Evolutionary conservation across 1,140 invertebrate species (phyloP).

Genomic region (Drosophila dunni): DNA sequence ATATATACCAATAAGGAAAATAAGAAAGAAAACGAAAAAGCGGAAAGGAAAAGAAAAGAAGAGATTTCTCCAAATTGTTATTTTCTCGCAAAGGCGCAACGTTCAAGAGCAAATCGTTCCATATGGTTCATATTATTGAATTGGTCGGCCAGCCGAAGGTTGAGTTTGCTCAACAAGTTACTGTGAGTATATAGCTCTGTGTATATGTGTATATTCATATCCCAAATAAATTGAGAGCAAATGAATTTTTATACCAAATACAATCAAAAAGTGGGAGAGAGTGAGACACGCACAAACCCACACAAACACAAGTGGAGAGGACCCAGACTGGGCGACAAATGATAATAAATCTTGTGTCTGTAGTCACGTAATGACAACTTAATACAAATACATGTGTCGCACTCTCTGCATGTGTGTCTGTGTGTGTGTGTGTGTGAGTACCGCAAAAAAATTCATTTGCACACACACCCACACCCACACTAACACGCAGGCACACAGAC

Average conservation of each 20-base stretch:
- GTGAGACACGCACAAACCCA: slow-evolving; percentile 9
- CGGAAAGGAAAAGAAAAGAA: slow-evolving; percentile 22
- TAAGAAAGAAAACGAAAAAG: slow-evolving; percentile 29
- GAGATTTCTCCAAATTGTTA: slow-evolving; percentile 53
- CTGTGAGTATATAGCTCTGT: slow-evolving; percentile 78
- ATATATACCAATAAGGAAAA: slow-evolving; percentile 28
- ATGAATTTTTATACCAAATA: slow-evolving; percentile 57
- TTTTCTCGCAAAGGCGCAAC: slow-evolving; percentile 80
- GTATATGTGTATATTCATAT: slow-evolving; percentile 4
- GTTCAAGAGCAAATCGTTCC: slow-evolving; percentile 83
- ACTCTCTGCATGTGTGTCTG: slow-evolving; percentile 7
- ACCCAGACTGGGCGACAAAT: slow-evolving; percentile 52
- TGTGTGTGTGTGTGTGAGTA: slow-evolving; percentile 28
- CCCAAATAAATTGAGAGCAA: slow-evolving; percentile 47
- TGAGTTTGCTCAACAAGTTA: slow-evolving; percentile 85
- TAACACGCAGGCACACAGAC: slow-evolving; percentile 32
- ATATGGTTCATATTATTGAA: slow-evolving; percentile 85
- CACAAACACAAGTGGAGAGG: slow-evolving; percentile 4
- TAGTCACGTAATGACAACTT: slow-evolving; percentile 84
- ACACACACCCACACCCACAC: slow-evolving; percentile 48
- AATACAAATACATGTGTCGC: slow-evolving; percentile 82
- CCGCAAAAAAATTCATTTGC: slow-evolving; percentile 48
- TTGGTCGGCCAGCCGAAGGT: slow-evolving; percentile 84
- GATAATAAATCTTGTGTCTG: slow-evolving; percentile 84
- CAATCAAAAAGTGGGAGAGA: slow-evolving; percentile 1